Percentiles rank a stretch among this genome's conserved stretches.
These are phyloP conservation scores for Aphaenogaster rudis DNA, from an alignment of 1,140 invertebrate species.

Conservation along the genomic window DNA sequence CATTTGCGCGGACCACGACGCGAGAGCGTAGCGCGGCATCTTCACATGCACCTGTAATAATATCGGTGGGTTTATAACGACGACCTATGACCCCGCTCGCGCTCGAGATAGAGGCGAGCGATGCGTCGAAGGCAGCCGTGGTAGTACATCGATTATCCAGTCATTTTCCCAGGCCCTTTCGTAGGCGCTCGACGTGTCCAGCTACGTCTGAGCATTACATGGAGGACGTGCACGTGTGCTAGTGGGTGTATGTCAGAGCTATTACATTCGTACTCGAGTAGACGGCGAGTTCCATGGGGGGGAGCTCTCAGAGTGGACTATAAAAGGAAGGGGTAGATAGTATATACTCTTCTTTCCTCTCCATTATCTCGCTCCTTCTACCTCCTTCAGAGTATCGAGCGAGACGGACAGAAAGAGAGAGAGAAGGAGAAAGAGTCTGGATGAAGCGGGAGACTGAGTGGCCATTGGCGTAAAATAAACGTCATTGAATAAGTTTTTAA, in stretches of 20 bases:
- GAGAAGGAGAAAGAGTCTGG: constrained; percentile 16
- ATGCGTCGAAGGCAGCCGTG: constrained; percentile 70
- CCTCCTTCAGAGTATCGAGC: constrained; percentile 17
- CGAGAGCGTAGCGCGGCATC: constrained; percentile 42
- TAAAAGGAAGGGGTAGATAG: constrained; percentile 48
- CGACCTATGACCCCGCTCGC: constrained; percentile 66
- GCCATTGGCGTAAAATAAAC: constrained; percentile 36
- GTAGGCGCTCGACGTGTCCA: constrained; percentile 9
- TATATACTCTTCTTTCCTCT: constrained; percentile 47
- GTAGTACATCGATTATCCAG: constrained; percentile 74
- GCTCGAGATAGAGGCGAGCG: constrained; percentile 60
- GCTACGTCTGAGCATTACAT: constrained; percentile 27
- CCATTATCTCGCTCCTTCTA: constrained; percentile 55
- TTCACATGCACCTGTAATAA: constrained; percentile 72
- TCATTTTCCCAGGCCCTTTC: constrained; percentile 72
- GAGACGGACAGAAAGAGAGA: background rate
- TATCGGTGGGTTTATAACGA: constrained; percentile 70
- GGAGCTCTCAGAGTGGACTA: constrained; percentile 33
- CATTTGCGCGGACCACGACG: constrained; percentile 34
- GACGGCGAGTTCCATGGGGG: constrained; percentile 22
- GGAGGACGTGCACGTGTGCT: constrained; percentile 51
- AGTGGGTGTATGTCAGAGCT: constrained; percentile 74
- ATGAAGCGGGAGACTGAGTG: background rate
- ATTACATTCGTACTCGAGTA: constrained; percentile 68
- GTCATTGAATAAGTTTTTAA: background rate